Conservation (phyloP, 2,888 invertebrate genomes). For the Eledone cirrhosa region DNA sequence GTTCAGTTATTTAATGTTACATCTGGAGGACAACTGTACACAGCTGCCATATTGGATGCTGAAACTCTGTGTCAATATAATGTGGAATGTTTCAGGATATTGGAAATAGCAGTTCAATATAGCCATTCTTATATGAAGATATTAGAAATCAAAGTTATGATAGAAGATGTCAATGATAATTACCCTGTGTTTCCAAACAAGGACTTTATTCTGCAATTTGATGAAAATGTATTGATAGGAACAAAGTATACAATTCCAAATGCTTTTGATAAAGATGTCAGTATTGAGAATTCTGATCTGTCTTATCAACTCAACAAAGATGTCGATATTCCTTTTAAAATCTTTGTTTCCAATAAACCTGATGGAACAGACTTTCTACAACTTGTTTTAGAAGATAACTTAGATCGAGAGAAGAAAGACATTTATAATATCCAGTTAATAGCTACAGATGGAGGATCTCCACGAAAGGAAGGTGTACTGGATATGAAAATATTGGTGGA, state of each 20-base stretch:
- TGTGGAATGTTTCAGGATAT: background rate
- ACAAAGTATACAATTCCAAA: background rate
- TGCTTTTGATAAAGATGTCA: constrained; percentile 7
- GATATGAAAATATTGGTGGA: background rate
- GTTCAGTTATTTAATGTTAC: too few relatives aligned
- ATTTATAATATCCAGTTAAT: background rate
- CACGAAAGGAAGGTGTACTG: background rate
- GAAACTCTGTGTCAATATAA: background rate
- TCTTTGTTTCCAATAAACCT: background rate
- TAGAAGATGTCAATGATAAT: constrained; percentile 6
- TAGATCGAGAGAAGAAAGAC: background rate
- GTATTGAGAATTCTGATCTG: background rate
- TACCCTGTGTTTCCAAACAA: constrained; percentile 3
- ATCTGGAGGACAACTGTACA: background rate
- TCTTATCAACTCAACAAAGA: background rate
- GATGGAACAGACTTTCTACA: background rate
- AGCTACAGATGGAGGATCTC: background rate
- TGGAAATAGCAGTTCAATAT: background rate
- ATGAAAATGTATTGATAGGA: background rate
- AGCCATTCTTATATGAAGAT: constrained; percentile 4
- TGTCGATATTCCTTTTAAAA: background rate
- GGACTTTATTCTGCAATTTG: background rate
- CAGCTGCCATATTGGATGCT: background rate
- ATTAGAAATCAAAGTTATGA: constrained; percentile 10
- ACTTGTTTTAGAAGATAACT: background rate